phyloP scores from a whole-genome alignment of 2,888 invertebrate species.

The Calameuta pallipes region DNA sequence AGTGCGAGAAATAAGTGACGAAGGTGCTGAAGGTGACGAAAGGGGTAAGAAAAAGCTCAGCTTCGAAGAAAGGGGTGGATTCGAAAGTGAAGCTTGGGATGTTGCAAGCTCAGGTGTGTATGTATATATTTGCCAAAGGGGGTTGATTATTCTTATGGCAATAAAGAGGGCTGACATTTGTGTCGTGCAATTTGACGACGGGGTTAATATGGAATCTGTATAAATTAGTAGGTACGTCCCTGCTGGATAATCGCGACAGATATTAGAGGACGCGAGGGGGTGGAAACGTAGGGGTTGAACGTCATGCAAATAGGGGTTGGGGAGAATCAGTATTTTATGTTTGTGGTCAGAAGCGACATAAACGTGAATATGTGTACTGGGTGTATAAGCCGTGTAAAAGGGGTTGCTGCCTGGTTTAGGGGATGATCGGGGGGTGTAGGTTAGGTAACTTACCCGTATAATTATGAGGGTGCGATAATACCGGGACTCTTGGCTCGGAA shows the following conservation, averaged over 20 bases:
- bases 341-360: background rate
- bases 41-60: background rate
- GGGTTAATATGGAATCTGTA: background rate
- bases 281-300: background rate
- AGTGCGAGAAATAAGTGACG: background rate
- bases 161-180: background rate
- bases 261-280: background rate
- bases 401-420: background rate
- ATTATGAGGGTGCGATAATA: background rate
- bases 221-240: background rate
- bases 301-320: background rate
- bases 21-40: background rate
- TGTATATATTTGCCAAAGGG: background rate
- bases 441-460: background rate
- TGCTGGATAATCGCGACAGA: background rate
- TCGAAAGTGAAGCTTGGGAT: background rate
- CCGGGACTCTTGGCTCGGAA: background rate
- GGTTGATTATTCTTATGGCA: background rate
- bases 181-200: background rate
- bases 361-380: background rate
- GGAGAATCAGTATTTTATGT: background rate
- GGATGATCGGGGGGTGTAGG: background rate
- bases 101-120: background rate
- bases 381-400: background rate
- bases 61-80: background rate